phyloP scores from a whole-genome alignment of 2,797 vertebrate species.

The Acanthurus tractus region DNA sequence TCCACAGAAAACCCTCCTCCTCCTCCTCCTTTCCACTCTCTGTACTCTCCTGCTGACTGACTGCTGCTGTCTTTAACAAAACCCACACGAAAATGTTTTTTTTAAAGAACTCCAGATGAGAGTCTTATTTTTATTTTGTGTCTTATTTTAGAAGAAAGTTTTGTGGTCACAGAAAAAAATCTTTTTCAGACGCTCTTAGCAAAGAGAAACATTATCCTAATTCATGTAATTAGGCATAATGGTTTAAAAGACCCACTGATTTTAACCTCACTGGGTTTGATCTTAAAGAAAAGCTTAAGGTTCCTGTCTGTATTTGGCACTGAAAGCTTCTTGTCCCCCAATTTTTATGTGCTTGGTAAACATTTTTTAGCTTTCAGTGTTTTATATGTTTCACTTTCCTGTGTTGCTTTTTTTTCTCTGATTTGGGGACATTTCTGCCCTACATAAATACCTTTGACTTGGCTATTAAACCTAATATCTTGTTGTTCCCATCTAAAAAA shows the following conservation, averaged over 20 bases:
- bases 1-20: conserved; percentile 30
- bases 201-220: neutral
- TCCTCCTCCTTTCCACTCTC: conserved; percentile 11
- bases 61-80: conserved; percentile 7
- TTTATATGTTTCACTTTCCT: neutral
- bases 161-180: neutral
- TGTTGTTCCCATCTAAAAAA: neutral
- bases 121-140: neutral
- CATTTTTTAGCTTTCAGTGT: neutral
- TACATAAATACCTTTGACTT: neutral
- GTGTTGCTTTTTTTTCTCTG: too few species aligned
- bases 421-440: neutral
- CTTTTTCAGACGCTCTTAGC: neutral
- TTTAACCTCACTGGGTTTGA: neutral
- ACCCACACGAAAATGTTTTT: neutral
- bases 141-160: neutral
- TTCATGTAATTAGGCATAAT: neutral
- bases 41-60: neutral
- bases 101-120: conserved; percentile 1
- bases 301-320: neutral
- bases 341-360: neutral
- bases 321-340: neutral
- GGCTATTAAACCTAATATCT: neutral
- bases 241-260: neutral
- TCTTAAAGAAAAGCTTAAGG: neutral